Evolutionary conservation across 2,797 vertebrate species (phyloP).

Genomic region (Distichodus sexfasciatus): DNA sequence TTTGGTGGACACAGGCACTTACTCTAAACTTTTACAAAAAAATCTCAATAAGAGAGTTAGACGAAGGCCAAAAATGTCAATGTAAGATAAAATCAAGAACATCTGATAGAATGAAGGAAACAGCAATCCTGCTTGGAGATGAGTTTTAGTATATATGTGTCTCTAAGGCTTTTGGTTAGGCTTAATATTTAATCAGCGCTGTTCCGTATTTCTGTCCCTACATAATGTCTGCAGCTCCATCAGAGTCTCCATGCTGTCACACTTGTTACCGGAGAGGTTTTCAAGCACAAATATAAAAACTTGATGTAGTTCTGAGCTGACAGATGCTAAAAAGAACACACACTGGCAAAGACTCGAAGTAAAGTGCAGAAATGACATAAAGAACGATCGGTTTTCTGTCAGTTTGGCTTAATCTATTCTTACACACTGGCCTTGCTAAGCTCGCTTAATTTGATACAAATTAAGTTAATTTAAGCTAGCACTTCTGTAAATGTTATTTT

Average conservation of each 20-base stretch:
- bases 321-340: neutral
- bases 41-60: no score
- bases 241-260: neutral
- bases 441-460: no score
- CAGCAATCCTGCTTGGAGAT: neutral
- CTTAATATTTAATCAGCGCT: slow-evolving; percentile 19
- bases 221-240: neutral
- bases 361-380: neutral
- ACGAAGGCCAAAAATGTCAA: no score
- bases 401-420: no score
- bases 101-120: no score
- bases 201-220: neutral
- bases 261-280: neutral
- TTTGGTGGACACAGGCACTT: no score
- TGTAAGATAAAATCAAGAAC: no score
- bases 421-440: no score
- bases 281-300: neutral
- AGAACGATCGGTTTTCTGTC: no score
- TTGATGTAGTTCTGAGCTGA: slow-evolving; percentile 5
- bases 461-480: no score
- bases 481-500: no score
- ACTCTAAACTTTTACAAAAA: no score
- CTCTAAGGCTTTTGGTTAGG: neutral
- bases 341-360: neutral
- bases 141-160: neutral